A percentile compares a stretch with the other conserved stretches of the same genome.
These are phyloP conservation scores for Folsomia manolachei DNA, from an alignment of 2,888 invertebrate genomes.

Conservation along the genomic window DNA sequence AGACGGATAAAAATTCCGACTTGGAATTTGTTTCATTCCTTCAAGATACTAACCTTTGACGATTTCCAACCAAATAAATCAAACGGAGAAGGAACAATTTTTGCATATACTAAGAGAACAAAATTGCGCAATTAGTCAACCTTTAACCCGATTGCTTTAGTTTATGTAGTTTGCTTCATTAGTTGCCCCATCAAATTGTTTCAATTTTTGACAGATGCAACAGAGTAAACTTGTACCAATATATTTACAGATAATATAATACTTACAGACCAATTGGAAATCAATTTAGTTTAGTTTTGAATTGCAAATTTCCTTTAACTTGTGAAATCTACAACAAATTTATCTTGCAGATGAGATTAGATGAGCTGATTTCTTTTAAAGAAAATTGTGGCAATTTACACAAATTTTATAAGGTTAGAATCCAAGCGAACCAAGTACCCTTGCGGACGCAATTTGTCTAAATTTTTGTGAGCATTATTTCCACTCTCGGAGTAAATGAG, in stretches of 20 bases:
- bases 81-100: not conserved
- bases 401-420: not conserved
- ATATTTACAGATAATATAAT: too few species aligned
- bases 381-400: not conserved
- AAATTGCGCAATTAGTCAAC: not conserved
- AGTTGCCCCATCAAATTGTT: too few species aligned
- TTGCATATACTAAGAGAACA: not conserved
- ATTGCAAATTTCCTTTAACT: not conserved
- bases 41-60: too few species aligned
- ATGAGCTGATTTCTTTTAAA: not conserved
- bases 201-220: too few species aligned
- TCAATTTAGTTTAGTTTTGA: not conserved
- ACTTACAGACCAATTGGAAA: not conserved
- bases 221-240: not conserved
- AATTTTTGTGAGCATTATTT: not conserved
- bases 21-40: too few species aligned
- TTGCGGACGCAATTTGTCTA: not conserved
- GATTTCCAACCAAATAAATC: too few species aligned
- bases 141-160: not conserved
- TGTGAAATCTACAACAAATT: too few species aligned
- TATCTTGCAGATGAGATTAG: too few species aligned
- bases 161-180: too few species aligned
- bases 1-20: too few species aligned
- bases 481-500: too few species aligned
- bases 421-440: too few species aligned